Base-by-base conservation (phyloP, 2,888 invertebrate species). In the Phania funesta region DNA sequence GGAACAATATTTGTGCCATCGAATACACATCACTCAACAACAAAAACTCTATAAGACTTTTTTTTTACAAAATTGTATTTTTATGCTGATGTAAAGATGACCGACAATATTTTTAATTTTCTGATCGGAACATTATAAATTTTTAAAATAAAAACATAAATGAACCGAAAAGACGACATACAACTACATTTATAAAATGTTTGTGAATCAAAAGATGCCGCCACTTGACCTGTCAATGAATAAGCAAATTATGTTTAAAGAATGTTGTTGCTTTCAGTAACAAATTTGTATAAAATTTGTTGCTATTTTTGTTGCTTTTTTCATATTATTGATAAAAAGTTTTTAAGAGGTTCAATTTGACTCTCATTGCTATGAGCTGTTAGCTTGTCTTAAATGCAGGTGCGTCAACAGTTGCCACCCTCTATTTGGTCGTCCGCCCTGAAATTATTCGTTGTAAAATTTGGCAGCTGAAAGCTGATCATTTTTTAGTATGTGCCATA, bases 371-470 rank as follows among this genome's bases (percentile, higher is more conserved):
- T 62, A 24, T 44, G 16, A 38, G 46, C 41, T 65, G 26, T 56
- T 82, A 62, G 68, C 68, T 35, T 74, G 32, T 24, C 58, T 58
- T 24, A 48, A 54, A 70, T 60, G 78, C 82, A 82, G 78, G 78
- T 82, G 82, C 78, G 78, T 82, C 70, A 78, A 82, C 73, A 75
- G 65, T 75, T 82, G 74, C 82, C 82, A 78, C 82, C 82, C 82
- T 75, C 82, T 78, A 68, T 62, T 52, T 46, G 16, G 18, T 54
- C 32, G 22, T 44, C 26, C 71, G 81, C 73, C 75, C 71, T 16
- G 41, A 80, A 80, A 58, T 70, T 64, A 29, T 68, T 68, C 73
- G 11, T 65, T 70, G 48, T 68, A 74, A 58, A 56, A 62, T 24
- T 78, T 74, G 74, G 62, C 74, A 78, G 77, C 77, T 73, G 77